Evolutionary conservation across 2,797 vertebrate species (phyloP), one percentile per base, ranked within the genome.

Genomic region (Momotus momota): DNA sequence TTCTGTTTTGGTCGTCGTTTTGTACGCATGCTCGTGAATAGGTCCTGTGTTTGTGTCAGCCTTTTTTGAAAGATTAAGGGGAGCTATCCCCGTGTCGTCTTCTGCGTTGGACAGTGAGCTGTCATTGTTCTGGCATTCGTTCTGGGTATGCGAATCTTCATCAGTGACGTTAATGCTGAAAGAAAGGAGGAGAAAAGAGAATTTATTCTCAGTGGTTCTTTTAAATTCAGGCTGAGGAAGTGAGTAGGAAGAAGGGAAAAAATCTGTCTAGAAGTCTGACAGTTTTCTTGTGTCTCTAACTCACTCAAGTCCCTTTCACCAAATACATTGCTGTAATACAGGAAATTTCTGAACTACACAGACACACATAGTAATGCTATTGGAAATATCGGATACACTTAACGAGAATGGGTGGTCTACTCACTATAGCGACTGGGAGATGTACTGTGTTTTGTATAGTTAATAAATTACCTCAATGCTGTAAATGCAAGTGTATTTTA

Each of bases 41-140:
- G 81, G 61, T 58, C 79, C 94, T 7, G 81, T 84, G 64, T 86
- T 96, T 19, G 97, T 75, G 70, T 98, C 97, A 13, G 95, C 93
- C 88, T 97, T 99, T 62, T 98, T 99, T 7, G 99, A 99, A 92
- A 99, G 99, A 65, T 99, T 99, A 65, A 99, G 99, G 4, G 99
- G 99, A n/a, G 45, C 97, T 69, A 96, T 82, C 31, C 95, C 82
- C 5, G 96, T 77, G 62, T 98, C 94, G 0, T 98, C 98, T 15
- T 98, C 98, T 0, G 91, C 81, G 79, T 48, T 96, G 72, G 96
- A 67, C 14, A 90, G 84, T 0, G 60, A 23, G 8, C 81, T 77
- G 2, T 94, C 66, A 1, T 41, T 66, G 26, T 43, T 80, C 14
- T 46, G 35, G 21, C 86, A 15, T 4, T 92, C 91, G 0, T 74